Percentiles rank a stretch among this genome's conserved stretches.
Conservation (phyloP, 2,797 vertebrate genomes). For the Bufotes viridis region DNA sequence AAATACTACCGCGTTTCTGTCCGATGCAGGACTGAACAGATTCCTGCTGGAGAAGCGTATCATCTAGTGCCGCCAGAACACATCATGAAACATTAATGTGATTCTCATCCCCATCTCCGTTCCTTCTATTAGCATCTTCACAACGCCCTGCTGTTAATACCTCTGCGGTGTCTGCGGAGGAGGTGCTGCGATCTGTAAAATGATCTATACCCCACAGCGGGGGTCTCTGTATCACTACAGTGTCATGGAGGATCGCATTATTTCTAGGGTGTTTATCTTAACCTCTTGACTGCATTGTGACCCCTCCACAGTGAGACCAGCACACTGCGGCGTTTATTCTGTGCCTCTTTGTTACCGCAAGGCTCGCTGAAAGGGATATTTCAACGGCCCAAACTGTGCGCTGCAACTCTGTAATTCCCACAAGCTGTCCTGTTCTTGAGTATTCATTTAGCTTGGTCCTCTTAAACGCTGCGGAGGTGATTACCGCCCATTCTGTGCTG, state of each 20-base stretch:
- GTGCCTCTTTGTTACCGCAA: conserved; percentile 46
- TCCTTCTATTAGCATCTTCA: background rate
- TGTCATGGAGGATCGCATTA: conserved; percentile 26
- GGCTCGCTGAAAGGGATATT: conserved; percentile 14
- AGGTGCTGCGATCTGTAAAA: background rate
- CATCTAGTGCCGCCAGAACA: background rate
- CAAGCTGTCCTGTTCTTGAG: conserved; percentile 33
- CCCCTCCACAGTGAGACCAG: conserved; percentile 18
- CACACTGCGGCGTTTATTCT: conserved; percentile 7
- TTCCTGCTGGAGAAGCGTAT: background rate
- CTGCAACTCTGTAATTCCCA: conserved; percentile 27
- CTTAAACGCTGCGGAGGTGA: background rate
- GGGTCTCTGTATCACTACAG: conserved; percentile 6
- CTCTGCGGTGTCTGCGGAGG: conserved; percentile 40
- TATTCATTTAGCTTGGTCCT: background rate
- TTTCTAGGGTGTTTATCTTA: conserved; percentile 48
- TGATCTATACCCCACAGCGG: background rate
- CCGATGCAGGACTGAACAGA: background rate
- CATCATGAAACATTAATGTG: conserved; percentile 27
- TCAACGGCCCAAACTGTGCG: conserved; percentile 33
- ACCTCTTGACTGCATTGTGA: conserved; percentile 43
- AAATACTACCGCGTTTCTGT: background rate
- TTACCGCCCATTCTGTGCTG: conserved; percentile 2
- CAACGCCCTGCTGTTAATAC: background rate
- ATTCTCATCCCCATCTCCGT: background rate